Base-by-base conservation (phyloP, 1,140 invertebrate genomes). In the Brachionus manjavacas region DNA sequence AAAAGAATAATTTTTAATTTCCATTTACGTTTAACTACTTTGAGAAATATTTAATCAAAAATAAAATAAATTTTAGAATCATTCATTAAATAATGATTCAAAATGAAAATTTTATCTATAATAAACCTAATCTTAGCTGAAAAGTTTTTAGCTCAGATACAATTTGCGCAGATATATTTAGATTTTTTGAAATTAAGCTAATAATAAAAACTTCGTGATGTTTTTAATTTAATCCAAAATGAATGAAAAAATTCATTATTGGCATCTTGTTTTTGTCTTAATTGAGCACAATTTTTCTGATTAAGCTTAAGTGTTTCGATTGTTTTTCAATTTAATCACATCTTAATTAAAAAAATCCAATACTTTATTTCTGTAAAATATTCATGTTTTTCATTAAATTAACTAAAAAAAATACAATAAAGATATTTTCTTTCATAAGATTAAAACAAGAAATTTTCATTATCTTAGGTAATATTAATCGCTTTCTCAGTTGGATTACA, bases 161-260 rank as follows among this genome's bases (percentile, higher is more conserved):
- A 12, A 60, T 60, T 60, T 60, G 9, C 52, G n/a, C 16, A 60
- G 16, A 23, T 60, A 23, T 23, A 60, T 60, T 60, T 60, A 60
- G 52, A 60, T 60, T 60, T 60, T 20, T 60, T 20, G 52, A 60
- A 60, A 60, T 60, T 23, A 60, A 60, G 4, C 52, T 60, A 60
- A 60, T 20, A n/a, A 60, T 23, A 60, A 60, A 60, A 60, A 60
- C 4, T 60, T 60, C 52, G 52, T 60, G 52, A 60, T 60, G 52
- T 60, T 60, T 60, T 60, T 60, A 60, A 60, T 60, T 60, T 60
- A 60, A 60, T 60, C 52, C 52, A 60, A 60, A 60, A 60, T 60
- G 52, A 60, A 60, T 20, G 52, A 60, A 60, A 60, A 60, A 60
- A 16, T 60, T 20, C 52, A 60, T 60, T 60, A 60, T 60, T 60